phyloP scores from a whole-genome alignment of 2,888 invertebrate species.

The Meandrusa payeni region DNA sequence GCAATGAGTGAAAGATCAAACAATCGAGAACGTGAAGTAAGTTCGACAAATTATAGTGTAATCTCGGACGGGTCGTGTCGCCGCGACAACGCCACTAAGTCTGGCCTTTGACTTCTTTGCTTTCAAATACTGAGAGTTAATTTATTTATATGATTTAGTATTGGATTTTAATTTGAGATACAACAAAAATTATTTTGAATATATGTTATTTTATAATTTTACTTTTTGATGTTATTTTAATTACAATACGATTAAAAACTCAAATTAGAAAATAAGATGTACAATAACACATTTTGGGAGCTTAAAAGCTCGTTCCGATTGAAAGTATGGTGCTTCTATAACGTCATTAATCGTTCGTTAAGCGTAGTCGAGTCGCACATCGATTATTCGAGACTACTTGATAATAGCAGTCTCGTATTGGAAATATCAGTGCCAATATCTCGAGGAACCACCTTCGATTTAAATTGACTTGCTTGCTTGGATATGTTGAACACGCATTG shows the following conservation, averaged over 20 bases:
- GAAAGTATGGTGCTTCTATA: constrained; percentile 21
- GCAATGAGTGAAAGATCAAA: constrained; percentile 31
- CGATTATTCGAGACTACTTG: constrained; percentile 39
- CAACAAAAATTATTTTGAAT: too few relatives aligned
- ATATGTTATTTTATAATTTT: too few relatives aligned
- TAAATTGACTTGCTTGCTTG: constrained; percentile 4
- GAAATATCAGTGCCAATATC: constrained; percentile 30
- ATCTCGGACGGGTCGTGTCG: constrained; percentile 48
- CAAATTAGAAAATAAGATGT: constrained; percentile 1
- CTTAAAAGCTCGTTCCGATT: constrained; percentile 8
- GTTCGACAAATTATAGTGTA: constrained; percentile 56
- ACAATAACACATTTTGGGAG: constrained; percentile 5
- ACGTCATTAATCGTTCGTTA: constrained; percentile 36
- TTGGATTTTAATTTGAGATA: background rate
- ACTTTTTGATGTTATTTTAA: too few relatives aligned
- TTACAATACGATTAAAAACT: background rate
- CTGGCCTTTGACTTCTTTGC: constrained; percentile 59
- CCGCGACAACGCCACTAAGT: constrained; percentile 56
- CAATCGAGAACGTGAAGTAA: constrained; percentile 59
- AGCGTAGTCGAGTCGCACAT: constrained; percentile 33
- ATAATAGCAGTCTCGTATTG: constrained; percentile 35
- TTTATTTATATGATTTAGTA: constrained; percentile 11
- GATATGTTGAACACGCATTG: too few relatives aligned
- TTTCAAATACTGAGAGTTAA: constrained; percentile 38
- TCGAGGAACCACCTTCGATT: background rate